Conservation (phyloP, 2,113 vertebrate species). For the Anarrhichthys ocellatus region DNA sequence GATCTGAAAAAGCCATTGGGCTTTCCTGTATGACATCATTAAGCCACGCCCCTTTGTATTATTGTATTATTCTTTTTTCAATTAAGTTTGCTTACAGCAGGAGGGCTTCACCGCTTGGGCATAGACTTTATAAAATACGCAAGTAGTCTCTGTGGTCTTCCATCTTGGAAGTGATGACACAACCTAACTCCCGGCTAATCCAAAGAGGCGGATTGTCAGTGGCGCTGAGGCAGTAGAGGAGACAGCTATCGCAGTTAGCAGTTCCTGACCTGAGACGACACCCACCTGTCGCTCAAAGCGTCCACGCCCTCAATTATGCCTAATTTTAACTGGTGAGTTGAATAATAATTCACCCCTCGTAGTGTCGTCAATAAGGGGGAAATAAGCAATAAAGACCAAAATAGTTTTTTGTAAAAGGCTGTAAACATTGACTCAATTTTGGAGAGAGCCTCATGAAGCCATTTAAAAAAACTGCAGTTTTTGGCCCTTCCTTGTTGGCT, state of each 20-base stretch:
- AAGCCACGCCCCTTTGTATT: conserved; percentile 49
- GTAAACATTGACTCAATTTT: neutral
- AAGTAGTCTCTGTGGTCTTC: neutral
- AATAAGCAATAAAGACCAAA: neutral
- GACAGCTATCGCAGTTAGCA: too few species aligned
- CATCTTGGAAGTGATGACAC: neutral
- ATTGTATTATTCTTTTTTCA: conserved; percentile 6
- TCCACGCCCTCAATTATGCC: neutral
- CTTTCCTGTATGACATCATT: conserved; percentile 72
- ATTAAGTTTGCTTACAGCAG: conserved; percentile 6
- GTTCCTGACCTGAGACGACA: neutral
- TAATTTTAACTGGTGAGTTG: neutral
- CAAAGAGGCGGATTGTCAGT: too few species aligned
- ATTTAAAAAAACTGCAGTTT: neutral
- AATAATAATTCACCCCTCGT: neutral
- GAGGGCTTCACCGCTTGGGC: neutral
- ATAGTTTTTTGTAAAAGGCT: neutral
- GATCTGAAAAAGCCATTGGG: conserved; percentile 31
- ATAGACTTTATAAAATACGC: neutral
- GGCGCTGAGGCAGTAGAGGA: too few species aligned
- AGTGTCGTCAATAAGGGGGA: too few species aligned
- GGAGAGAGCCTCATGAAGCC: neutral
- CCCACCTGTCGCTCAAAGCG: neutral
- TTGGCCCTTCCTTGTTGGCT: neutral
- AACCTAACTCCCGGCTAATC: neutral